These are phyloP conservation scores for Cydia splendana DNA, from an alignment of 1,140 invertebrate genomes.

Conservation along the genomic window DNA sequence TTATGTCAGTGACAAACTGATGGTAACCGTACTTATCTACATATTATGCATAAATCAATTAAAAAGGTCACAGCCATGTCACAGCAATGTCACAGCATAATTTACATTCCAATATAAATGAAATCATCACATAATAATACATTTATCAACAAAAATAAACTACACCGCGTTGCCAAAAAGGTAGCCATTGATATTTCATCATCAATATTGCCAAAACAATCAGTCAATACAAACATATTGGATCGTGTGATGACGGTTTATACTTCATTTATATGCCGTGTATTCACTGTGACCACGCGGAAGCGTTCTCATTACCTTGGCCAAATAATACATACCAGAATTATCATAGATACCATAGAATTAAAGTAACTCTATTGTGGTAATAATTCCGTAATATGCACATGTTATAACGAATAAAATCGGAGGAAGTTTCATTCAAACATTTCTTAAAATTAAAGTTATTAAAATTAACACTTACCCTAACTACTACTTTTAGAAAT, in stretches of 20 bases:
- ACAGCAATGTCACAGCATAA: too few relatives aligned
- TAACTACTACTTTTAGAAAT: conserved; percentile 77
- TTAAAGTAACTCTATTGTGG: background rate
- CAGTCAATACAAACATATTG: conserved; percentile 1
- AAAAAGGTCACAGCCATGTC: too few relatives aligned
- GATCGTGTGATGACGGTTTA: background rate
- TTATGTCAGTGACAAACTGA: too few relatives aligned
- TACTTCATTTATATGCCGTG: background rate
- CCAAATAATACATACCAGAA: background rate
- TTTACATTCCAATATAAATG: background rate
- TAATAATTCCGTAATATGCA: background rate
- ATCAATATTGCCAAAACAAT: background rate
- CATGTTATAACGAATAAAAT: background rate
- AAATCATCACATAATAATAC: background rate
- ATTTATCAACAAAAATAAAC: conserved; percentile 11
- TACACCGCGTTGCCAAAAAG: background rate
- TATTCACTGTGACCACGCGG: background rate
- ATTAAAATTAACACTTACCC: conserved; percentile 60
- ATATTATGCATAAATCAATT: background rate
- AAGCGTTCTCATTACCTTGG: conserved; percentile 20
- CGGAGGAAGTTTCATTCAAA: background rate
- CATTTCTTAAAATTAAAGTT: background rate
- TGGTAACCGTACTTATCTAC: too few relatives aligned
- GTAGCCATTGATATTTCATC: conserved; percentile 1
- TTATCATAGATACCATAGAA: background rate